A percentile compares a stretch with the other conserved stretches of the same genome.
Evolutionary conservation across 2,888 invertebrate genomes (phyloP).

Genomic region (Chrysotoxum bicinctum): DNA sequence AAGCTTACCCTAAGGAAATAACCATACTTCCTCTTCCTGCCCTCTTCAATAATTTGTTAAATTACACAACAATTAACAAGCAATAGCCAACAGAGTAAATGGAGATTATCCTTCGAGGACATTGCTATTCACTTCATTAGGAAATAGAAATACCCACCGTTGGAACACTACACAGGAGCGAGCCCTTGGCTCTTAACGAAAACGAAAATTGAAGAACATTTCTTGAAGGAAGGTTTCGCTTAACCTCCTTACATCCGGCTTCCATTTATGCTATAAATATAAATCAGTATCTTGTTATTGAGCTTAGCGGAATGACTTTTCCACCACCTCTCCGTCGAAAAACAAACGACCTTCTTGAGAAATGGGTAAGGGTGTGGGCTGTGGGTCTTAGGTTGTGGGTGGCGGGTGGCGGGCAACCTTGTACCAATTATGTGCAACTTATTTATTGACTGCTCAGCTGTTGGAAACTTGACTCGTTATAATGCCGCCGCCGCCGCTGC

Average conservation of each 20-base stretch:
- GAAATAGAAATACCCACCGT: slow-evolving; percentile 29
- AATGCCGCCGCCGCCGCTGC: not conserved
- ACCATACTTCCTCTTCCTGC: not conserved
- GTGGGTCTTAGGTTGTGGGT: not conserved
- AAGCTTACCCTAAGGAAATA: slow-evolving; percentile 38
- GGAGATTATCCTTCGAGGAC: slow-evolving; percentile 64
- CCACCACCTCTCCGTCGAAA: slow-evolving; percentile 5
- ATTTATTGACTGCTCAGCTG: slow-evolving; percentile 72
- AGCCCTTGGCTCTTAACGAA: not conserved
- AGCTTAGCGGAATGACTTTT: slow-evolving; percentile 26
- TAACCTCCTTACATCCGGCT: slow-evolving; percentile 21
- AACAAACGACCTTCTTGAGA: slow-evolving; percentile 2
- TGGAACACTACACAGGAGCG: not conserved
- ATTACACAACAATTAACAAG: slow-evolving; percentile 71
- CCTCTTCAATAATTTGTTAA: slow-evolving; percentile 59
- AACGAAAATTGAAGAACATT: not conserved
- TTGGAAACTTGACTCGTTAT: slow-evolving; percentile 30
- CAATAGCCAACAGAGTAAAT: slow-evolving; percentile 52
- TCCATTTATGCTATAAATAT: slow-evolving; percentile 57
- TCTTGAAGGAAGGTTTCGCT: slow-evolving; percentile 17
- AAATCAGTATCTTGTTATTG: slow-evolving; percentile 69
- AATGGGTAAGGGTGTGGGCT: not conserved
- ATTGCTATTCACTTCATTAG: slow-evolving; percentile 65
- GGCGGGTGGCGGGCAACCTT: slow-evolving; percentile 63
- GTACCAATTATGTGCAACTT: slow-evolving; percentile 69